phyloP scores from a whole-genome alignment of 53 echinoderm and acorn worm species.

The Mesocentrotus franciscanus region DNA sequence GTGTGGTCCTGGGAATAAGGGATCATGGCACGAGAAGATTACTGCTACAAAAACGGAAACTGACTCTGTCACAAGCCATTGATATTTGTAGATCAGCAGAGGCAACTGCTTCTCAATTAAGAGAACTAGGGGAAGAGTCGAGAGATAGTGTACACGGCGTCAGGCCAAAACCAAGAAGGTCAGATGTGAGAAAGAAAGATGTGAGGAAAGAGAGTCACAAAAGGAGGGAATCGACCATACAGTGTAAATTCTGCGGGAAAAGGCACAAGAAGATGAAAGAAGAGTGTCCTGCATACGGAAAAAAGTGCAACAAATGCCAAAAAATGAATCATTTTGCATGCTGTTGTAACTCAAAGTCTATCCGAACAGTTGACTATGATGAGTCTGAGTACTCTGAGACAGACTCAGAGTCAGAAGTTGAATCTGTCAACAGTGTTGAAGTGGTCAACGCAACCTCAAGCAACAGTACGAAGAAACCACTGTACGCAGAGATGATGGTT shows the following conservation, averaged over 20 bases:
- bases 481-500: too few relatives aligned
- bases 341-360: not conserved
- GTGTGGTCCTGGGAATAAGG: constrained; percentile 35
- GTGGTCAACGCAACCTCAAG: not conserved
- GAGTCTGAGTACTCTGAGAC: not conserved
- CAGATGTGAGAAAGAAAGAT: too few relatives aligned
- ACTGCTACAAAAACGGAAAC: constrained; percentile 44
- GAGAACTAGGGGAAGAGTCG: constrained; percentile 38
- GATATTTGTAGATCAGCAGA: constrained; percentile 53
- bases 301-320: constrained; percentile 49
- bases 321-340: constrained; percentile 57
- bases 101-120: constrained; percentile 10
- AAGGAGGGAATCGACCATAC: not conserved
- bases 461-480: not conserved
- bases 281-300: constrained; percentile 49
- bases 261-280: constrained; percentile 31
- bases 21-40: constrained; percentile 31
- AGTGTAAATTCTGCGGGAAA: constrained; percentile 56
- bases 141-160: not conserved
- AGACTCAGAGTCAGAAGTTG: constrained; percentile 33
- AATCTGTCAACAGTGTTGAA: constrained; percentile 15
- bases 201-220: not conserved
- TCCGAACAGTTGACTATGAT: not conserved
- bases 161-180: not conserved
- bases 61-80: not conserved